Conservation (phyloP, 1,140 invertebrate species). For the Pseudomyrmex cubaensis region DNA sequence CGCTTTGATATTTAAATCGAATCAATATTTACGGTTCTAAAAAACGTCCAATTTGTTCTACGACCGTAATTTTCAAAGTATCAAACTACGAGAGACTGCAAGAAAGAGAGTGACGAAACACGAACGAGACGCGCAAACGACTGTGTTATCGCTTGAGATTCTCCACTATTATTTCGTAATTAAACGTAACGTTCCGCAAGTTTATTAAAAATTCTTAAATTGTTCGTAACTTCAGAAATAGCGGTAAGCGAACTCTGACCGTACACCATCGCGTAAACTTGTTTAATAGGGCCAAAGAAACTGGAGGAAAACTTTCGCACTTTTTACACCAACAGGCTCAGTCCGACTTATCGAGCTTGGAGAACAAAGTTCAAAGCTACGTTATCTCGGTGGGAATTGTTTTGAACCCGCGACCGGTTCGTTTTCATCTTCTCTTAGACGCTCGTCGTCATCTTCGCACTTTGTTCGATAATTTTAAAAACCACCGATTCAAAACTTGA, state of each 20-base stretch:
- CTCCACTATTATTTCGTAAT: constrained; percentile 69
- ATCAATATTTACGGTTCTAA: constrained; percentile 42
- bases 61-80: constrained; percentile 64
- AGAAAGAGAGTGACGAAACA: constrained; percentile 1
- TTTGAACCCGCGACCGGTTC: constrained; percentile 38
- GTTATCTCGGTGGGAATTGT: constrained; percentile 63
- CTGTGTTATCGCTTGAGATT: constrained; percentile 34
- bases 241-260: constrained; percentile 53
- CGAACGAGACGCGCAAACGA: neutral
- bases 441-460: constrained; percentile 43
- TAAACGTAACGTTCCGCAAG: constrained; percentile 63
- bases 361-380: constrained; percentile 74
- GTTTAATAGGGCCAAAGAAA: constrained; percentile 74
- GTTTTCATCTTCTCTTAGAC: constrained; percentile 28
- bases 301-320: constrained; percentile 61
- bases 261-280: constrained; percentile 61
- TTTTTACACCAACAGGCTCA: constrained; percentile 68
- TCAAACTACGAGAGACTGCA: constrained; percentile 58
- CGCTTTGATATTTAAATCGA: constrained; percentile 15
- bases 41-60: constrained; percentile 56
- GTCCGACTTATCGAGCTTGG: constrained; percentile 69
- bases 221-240: constrained; percentile 61
- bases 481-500: constrained; percentile 25
- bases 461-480: constrained; percentile 52
- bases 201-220: constrained; percentile 61